Evolutionary conservation across 2,113 vertebrate species (phyloP).

Genomic region (Terrapene triunguis): DNA sequence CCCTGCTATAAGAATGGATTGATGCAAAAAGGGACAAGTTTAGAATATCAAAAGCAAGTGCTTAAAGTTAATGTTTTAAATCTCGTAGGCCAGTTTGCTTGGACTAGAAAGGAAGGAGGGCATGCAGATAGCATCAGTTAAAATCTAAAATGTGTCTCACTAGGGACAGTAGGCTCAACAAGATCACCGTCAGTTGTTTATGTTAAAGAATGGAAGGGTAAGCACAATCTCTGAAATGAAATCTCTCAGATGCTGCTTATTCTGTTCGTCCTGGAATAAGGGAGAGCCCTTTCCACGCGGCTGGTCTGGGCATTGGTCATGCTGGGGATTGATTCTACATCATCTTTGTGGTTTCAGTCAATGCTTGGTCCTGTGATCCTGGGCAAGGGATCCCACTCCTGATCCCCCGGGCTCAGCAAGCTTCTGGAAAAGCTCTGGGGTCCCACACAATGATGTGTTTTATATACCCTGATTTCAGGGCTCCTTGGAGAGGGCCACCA

Average conservation of each 20-base stretch:
- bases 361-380: background rate
- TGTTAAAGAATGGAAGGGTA: background rate
- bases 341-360: background rate
- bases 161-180: background rate
- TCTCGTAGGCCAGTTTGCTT: background rate
- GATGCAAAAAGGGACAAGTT: background rate
- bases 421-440: background rate
- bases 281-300: background rate
- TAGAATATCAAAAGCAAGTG: background rate
- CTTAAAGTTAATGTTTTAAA: background rate
- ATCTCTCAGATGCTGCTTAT: background rate
- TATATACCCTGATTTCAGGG: background rate
- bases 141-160: background rate
- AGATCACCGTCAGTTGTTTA: background rate
- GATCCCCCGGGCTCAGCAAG: background rate
- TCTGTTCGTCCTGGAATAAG: background rate
- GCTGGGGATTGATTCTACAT: background rate
- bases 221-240: background rate
- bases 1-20: background rate
- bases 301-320: background rate
- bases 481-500: no score
- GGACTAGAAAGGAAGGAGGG: background rate
- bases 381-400: background rate
- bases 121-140: background rate
- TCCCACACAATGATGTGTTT: background rate